Conservation (phyloP, 2,113 vertebrate genomes). For the Chlorodrepanis virens region DNA sequence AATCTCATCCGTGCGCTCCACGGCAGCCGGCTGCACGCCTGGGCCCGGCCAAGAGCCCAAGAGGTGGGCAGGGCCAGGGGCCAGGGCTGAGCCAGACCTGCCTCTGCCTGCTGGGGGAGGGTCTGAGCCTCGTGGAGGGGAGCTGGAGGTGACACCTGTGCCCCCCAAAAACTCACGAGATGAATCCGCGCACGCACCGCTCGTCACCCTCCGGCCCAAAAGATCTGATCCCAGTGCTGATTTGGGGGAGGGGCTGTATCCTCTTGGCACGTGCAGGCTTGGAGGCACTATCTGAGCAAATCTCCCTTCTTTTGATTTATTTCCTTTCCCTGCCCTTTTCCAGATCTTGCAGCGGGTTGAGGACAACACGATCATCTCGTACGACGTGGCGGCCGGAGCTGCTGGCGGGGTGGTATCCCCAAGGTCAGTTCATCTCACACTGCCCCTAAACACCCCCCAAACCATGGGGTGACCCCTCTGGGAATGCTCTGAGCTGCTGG, state of each 20-base stretch:
- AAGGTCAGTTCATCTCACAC: constrained; percentile 72
- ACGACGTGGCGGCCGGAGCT: constrained; percentile 90
- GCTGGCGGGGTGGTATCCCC: constrained; percentile 92
- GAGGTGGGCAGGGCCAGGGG: constrained; percentile 31
- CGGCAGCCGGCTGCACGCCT: background rate
- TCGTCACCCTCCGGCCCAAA: fast-evolving
- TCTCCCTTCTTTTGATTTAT: background rate
- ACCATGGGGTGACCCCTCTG: background rate
- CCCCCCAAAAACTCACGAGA: background rate
- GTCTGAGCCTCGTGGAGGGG: background rate
- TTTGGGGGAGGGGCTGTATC: background rate
- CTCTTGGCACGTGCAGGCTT: background rate
- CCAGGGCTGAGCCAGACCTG: background rate
- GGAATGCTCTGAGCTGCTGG: background rate
- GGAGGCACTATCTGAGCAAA: background rate
- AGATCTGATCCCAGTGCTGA: background rate
- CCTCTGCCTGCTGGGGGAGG: background rate
- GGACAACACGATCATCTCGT: constrained; percentile 91
- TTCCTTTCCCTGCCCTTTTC: background rate
- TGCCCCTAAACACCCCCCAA: background rate
- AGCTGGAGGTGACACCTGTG: background rate
- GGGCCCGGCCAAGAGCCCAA: constrained; percentile 8
- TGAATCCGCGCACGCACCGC: fast-evolving
- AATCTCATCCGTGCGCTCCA: constrained; percentile 16
- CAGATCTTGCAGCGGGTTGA: constrained; percentile 93